phyloP scores from a whole-genome alignment of 2,888 invertebrate species.

The Augochlorella aurata region DNA sequence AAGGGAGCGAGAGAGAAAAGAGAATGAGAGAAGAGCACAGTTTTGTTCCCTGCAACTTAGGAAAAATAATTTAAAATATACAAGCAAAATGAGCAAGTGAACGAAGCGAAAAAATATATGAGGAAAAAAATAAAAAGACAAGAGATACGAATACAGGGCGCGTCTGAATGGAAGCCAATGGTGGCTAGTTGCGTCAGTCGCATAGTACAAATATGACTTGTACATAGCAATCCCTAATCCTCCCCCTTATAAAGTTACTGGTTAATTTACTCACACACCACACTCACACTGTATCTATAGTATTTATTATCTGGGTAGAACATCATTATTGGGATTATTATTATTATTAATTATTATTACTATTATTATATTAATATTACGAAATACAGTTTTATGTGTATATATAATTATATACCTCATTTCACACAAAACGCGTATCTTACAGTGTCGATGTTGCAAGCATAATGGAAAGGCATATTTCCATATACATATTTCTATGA shows the following conservation, averaged over 20 bases:
- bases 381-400: slow-evolving; percentile 81
- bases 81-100: slow-evolving; percentile 33
- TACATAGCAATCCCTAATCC: slow-evolving; percentile 75
- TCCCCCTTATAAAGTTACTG: slow-evolving; percentile 63
- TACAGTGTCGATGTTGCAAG: slow-evolving; percentile 60
- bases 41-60: slow-evolving; percentile 62
- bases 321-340: slow-evolving; percentile 81
- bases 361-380: slow-evolving; percentile 80
- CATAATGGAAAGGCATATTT: slow-evolving; percentile 60
- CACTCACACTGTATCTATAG: slow-evolving; percentile 82
- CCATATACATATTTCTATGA: slow-evolving; percentile 3
- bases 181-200: slow-evolving; percentile 79
- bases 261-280: slow-evolving; percentile 80
- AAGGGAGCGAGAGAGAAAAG: slow-evolving; percentile 46
- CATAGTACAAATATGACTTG: slow-evolving; percentile 82
- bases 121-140: slow-evolving; percentile 65
- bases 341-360: slow-evolving; percentile 77
- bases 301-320: slow-evolving; percentile 82
- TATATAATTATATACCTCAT: slow-evolving; percentile 77
- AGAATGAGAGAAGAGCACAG: slow-evolving; percentile 46
- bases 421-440: slow-evolving; percentile 69
- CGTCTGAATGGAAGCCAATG: slow-evolving; percentile 73
- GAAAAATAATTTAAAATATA: slow-evolving; percentile 46
- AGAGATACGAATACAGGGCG: slow-evolving; percentile 72
- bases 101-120: slow-evolving; percentile 36